phyloP scores from a whole-genome alignment of 1,140 invertebrate genomes.

The Andrena cerasifolii region DNA sequence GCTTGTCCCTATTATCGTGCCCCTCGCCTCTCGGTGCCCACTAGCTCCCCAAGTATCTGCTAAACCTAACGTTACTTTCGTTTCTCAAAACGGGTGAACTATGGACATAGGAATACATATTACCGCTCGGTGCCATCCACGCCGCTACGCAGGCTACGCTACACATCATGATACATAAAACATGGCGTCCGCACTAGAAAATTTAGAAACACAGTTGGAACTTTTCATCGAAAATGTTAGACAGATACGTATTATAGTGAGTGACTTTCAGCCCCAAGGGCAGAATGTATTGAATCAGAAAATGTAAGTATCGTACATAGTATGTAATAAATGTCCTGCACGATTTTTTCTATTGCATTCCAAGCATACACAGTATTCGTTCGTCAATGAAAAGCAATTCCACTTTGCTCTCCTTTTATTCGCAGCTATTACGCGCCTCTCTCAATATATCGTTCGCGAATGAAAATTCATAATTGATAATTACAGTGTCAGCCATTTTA shows the following conservation, averaged over 20 bases:
- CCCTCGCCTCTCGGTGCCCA: too few species aligned
- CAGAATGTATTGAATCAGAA: conserved; percentile 99
- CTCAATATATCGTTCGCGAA: too few species aligned
- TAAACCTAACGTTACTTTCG: too few species aligned
- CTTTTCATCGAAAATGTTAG: conserved; percentile 98
- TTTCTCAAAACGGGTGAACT: too few species aligned
- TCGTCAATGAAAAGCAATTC: neutral
- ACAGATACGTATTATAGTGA: conserved; percentile 98
- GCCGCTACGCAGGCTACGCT: too few species aligned
- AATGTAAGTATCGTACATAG: conserved; percentile 88
- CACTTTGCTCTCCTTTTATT: neutral
- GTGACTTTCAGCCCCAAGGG: conserved; percentile 98
- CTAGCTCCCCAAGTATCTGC: too few species aligned
- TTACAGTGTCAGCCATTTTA: neutral
- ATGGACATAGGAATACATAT: too few species aligned
- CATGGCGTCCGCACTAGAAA: conserved; percentile 92
- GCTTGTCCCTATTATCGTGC: too few species aligned
- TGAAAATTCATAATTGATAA: neutral
- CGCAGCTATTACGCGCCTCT: neutral
- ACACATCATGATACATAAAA: conserved; percentile 48
- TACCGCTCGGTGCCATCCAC: too few species aligned
- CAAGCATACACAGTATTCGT: neutral
- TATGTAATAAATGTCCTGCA: too few species aligned
- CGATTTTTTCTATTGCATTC: neutral
- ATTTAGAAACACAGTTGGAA: conserved; percentile 95